phyloP scores from a whole-genome alignment of 30 jellyfish, hydroid and myxozoan species.

The Nemopilema nomurai region DNA sequence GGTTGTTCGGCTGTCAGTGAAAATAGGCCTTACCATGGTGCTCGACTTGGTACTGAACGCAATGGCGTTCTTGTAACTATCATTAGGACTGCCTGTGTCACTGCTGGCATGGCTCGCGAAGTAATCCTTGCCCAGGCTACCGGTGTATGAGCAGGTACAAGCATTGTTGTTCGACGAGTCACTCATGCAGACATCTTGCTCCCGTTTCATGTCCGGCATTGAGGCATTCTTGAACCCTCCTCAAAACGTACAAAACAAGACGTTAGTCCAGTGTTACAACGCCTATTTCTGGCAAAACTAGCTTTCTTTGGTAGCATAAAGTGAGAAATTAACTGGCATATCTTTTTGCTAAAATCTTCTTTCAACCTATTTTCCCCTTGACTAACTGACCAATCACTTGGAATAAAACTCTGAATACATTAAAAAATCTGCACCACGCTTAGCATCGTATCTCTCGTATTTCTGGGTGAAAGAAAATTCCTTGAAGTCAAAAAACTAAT shows the following conservation, averaged over 20 bases:
- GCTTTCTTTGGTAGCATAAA: no score
- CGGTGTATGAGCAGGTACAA: constrained; percentile 71
- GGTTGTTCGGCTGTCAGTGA: no score
- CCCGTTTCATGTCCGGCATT: constrained; percentile 54
- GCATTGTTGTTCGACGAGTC: constrained; percentile 62
- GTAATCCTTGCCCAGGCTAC: constrained; percentile 36
- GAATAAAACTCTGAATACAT: no score
- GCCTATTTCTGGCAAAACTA: background rate
- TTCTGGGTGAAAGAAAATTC: no score
- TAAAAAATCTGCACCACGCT: no score
- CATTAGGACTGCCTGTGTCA: constrained; percentile 56
- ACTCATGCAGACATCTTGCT: constrained; percentile 70
- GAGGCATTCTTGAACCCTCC: constrained; percentile 41
- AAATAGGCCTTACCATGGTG: constrained; percentile 12
- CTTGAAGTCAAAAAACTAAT: no score
- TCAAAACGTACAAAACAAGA: background rate
- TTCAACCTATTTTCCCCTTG: background rate
- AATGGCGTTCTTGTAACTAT: constrained; percentile 40
- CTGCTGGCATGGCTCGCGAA: constrained; percentile 28
- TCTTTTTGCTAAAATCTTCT: no score
- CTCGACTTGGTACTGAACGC: constrained; percentile 13
- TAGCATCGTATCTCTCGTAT: no score
- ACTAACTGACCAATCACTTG: no score
- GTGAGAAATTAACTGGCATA: no score
- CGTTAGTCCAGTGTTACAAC: no score